A percentile compares a stretch with the other conserved stretches of the same genome.
phyloP scores from a whole-genome alignment of 2,113 vertebrate genomes.

The Brachyistius frenatus region DNA sequence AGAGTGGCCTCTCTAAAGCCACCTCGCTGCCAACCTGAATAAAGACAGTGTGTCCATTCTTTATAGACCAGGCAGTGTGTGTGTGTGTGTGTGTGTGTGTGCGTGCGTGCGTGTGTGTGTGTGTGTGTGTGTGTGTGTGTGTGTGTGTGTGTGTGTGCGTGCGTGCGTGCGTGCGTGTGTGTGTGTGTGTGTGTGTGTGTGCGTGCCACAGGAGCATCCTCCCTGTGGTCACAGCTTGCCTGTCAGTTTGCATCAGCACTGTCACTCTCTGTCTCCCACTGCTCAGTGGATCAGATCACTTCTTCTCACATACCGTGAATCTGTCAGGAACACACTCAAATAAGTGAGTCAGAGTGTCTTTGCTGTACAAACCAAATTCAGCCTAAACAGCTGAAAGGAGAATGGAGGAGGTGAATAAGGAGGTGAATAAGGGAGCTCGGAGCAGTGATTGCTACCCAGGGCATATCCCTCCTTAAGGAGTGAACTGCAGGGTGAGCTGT shows the following conservation, averaged over 20 bases:
- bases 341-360: slow-evolving; percentile 39
- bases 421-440: slow-evolving; percentile 30
- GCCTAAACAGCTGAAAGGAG: slow-evolving; percentile 12
- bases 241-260: slow-evolving; percentile 69
- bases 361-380: slow-evolving; percentile 23
- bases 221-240: slow-evolving; percentile 70
- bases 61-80: slow-evolving; percentile 6
- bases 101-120: too few species aligned
- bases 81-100: slow-evolving; percentile 31
- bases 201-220: slow-evolving; percentile 36
- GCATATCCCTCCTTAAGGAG: slow-evolving; percentile 23
- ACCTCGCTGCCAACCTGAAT: slow-evolving; percentile 56
- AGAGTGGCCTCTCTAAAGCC: slow-evolving; percentile 46
- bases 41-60: slow-evolving; percentile 39
- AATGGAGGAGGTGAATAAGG: not conserved
- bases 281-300: slow-evolving; percentile 60
- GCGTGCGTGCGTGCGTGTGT: slow-evolving; percentile 27
- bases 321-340: slow-evolving; percentile 43
- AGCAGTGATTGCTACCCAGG: slow-evolving; percentile 18
- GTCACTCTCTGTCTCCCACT: slow-evolving; percentile 54
- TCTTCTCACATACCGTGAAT: slow-evolving; percentile 37
- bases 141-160: slow-evolving; percentile 34
- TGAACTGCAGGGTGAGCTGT: slow-evolving; percentile 16
- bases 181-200: slow-evolving; percentile 31
- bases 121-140: not conserved